Evolutionary conservation across 2,113 vertebrate genomes (phyloP), one percentile per base, ranked within the genome.

Genomic region (Regulus satrapa): DNA sequence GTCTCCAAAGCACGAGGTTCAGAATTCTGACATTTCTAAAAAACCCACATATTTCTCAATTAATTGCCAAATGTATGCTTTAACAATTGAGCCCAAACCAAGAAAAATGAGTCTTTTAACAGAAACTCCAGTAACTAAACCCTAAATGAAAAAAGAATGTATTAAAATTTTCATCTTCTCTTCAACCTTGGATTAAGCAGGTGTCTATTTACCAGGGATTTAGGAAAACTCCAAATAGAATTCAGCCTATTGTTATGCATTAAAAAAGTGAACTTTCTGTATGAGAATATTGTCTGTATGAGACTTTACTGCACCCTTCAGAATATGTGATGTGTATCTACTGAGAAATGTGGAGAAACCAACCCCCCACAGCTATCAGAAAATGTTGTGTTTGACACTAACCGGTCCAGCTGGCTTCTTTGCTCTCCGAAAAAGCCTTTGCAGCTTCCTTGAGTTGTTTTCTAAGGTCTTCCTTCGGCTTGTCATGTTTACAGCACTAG

Each of bases 371-470:
- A 97, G 77, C 74, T 58, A 86, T 78, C 34, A 71, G 83, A 97
- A 78, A 82, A 95, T 59, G 41, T 43, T 67, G 29, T 87, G 78
- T 75, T 91, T 86, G 77, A 96, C 66, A 97, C 98, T 97, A 93
- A 98, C 98, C 97, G 28, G 48, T 92, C 97, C 98, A 96, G 98
- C 96, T 94, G 97, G 94, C 92, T 98, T 98, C 97, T 99, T 97
- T 79, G 98, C 98, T 98, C 99, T 99, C 97, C 98, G 98, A 59
- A 59, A 95, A 92, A 54, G 97, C 96, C 97, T 98, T 98, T 88
- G 93, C 97, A 29, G 98, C 98, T 98, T 99, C 99, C 98, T 99
- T 97, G 92, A 98, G 97, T 97, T 98, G 97, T 98, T 98, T 98
- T 62, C 56, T 91, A 78, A 96, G 96, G 74, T 93, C 97, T 98